Base-by-base conservation (phyloP, 1,140 invertebrate genomes). In the Platorchestia sp. region DNA sequence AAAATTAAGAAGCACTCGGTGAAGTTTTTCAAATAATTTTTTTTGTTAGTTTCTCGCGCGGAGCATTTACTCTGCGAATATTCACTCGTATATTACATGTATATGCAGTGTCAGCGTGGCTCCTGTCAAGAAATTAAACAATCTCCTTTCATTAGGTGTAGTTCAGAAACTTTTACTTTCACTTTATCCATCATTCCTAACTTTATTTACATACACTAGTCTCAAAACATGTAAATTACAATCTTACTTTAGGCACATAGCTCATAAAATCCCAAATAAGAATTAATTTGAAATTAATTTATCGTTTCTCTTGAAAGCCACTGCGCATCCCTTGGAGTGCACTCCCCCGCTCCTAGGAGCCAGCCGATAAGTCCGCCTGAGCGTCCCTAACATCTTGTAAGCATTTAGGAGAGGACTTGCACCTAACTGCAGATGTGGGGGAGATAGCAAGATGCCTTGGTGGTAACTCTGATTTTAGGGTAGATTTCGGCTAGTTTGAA, bases 341-440 rank as follows among this genome's bases (percentile, higher is more conserved):
- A 3, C 59, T 22, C 59, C 27, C 27, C 59, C 27, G 36, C 59
- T 75, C 36, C 36, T 10, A 75, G 59, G 14, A 75, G 59, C 27
- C 14, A 75, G 87, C 22, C 86, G 36, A 7, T 90, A 0, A 42
- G 7, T 90, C 41, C 41, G 41, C 42, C 41, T 41, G 10, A 90
- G 41, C 87, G 36, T 90, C 44, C 87, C 41, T 5, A 90, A 90
- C 87, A 90, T 90, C 87, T 90, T 90, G 87, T 90, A 90, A 90
- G 87, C 87, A 90, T 90, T 90, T 90, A 90, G 87, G 41, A 90
- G 27, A 90, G 87, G 87, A 90, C 87, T 41, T 90, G 87, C 41
- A 41, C 87, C 87, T 90, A 90, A 90, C 87, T 90, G 87, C 44
- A 43, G 87, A 90, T 90, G 87, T 90, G 41, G 87, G 87, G 87